phyloP scores from a whole-genome alignment of 1,140 invertebrate species.

The Drosophila kanapiae region DNA sequence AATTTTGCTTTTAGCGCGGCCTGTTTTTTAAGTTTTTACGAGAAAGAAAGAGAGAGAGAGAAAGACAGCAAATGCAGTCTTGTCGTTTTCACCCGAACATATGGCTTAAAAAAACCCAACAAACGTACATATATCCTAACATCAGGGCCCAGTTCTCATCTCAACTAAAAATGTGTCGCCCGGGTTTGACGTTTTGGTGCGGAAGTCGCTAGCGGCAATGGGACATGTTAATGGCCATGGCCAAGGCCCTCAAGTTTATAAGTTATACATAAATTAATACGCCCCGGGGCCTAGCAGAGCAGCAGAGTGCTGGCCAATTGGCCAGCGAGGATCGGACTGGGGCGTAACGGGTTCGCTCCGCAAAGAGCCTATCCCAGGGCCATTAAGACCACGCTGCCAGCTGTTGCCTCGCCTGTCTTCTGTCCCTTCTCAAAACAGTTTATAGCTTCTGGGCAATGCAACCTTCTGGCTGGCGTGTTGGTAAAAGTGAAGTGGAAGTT shows the following conservation, averaged over 20 bases:
- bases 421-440: constrained; percentile 69
- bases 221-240: constrained; percentile 75
- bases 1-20: constrained; percentile 82
- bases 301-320: constrained; percentile 5
- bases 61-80: constrained; percentile 29
- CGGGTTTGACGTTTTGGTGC: constrained; percentile 60
- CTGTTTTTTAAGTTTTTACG: constrained; percentile 72
- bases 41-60: constrained; percentile 2
- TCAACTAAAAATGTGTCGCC: constrained; percentile 64
- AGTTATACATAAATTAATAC: constrained; percentile 65
- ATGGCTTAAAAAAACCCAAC: constrained; percentile 65
- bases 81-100: constrained; percentile 74
- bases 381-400: constrained; percentile 52
- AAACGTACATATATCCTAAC: constrained; percentile 18
- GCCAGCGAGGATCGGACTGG: constrained; percentile 25
- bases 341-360: constrained; percentile 28
- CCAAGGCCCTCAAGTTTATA: constrained; percentile 76
- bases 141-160: constrained; percentile 35
- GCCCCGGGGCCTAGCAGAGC: constrained; percentile 12
- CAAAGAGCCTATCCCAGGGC: constrained; percentile 20
- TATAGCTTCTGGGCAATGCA: constrained; percentile 46
- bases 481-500: constrained; percentile 41
- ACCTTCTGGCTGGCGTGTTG: constrained; percentile 25
- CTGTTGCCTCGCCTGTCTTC: constrained; percentile 47
- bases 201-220: constrained; percentile 68